Conservation (phyloP, 1,140 invertebrate genomes). For the Scaptomyza hsui region DNA sequence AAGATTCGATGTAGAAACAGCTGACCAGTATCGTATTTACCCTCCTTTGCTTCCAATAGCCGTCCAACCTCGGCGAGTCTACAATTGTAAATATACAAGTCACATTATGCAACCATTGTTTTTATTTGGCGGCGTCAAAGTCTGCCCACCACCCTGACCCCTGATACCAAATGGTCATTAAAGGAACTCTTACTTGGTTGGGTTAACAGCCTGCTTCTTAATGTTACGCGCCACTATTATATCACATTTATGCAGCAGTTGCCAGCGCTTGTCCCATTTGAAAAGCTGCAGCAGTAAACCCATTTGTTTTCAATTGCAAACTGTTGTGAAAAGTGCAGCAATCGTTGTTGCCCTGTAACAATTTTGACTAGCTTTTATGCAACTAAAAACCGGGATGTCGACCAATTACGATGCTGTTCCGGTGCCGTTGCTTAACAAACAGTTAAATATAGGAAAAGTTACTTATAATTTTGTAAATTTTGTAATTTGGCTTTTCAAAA, state of each 20-base stretch:
- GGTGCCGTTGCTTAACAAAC: conserved; percentile 22
- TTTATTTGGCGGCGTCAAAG: conserved; percentile 20
- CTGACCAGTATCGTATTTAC: conserved; percentile 97
- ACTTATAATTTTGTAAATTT: conserved; percentile 57
- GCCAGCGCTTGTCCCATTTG: conserved; percentile 68
- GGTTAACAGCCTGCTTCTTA: conserved; percentile 64
- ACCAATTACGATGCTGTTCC: conserved; percentile 23
- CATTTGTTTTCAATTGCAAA: conserved; percentile 47
- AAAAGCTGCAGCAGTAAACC: conserved; percentile 64
- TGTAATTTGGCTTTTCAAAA: conserved; percentile 13
- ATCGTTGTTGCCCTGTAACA: conserved; percentile 25
- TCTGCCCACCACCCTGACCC: conserved; percentile 6
- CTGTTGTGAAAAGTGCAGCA: conserved; percentile 28
- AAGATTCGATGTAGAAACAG: conserved; percentile 97
- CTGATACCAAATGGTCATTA: conserved; percentile 2
- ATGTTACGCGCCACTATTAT: conserved; percentile 50
- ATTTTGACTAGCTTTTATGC: conserved; percentile 61
- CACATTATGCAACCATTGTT: conserved; percentile 45
- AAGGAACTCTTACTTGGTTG: conserved; percentile 59
- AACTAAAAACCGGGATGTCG: conserved; percentile 29
- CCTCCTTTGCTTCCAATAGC: conserved; percentile 92
- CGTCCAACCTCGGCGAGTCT: conserved; percentile 87
- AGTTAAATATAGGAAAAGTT: conserved; percentile 40
- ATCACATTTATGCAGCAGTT: conserved; percentile 59
- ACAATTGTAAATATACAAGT: conserved; percentile 17